Percentiles rank a stretch among this genome's conserved stretches.
These are phyloP conservation scores for Caenorhabditis tropicalis DNA, from an alignment of 1,140 invertebrate species.

Conservation along the genomic window DNA sequence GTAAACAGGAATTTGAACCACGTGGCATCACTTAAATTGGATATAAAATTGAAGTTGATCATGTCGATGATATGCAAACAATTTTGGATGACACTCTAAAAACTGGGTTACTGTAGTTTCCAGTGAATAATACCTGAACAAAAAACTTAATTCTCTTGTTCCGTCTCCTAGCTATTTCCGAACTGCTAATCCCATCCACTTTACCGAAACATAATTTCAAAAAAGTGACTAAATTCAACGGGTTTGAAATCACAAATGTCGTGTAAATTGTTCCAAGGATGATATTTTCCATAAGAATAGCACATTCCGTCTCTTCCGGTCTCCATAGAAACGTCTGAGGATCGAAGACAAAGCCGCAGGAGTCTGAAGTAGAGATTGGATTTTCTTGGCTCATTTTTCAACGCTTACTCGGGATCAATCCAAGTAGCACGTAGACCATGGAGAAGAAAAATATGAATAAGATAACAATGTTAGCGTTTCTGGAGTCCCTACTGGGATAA, in stretches of 20 bases:
- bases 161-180: neutral
- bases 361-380: neutral
- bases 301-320: neutral
- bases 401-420: neutral
- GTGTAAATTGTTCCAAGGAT: neutral
- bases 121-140: neutral
- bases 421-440: neutral
- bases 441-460: neutral
- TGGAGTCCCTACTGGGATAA: neutral
- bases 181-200: neutral
- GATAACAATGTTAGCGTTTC: neutral
- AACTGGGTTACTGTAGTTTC: neutral
- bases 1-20: slow-evolving; percentile 9
- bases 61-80: slow-evolving; percentile 6
- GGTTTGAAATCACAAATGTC: neutral
- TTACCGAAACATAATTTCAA: neutral
- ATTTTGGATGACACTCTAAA: neutral
- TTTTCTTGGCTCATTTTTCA: neutral
- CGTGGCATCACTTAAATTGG: neutral
- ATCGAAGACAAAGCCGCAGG: neutral
- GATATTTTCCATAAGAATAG: neutral
- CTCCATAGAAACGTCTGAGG: neutral
- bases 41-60: neutral
- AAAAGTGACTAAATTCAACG: neutral
- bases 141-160: neutral